Evolutionary conservation across 2,113 vertebrate species (phyloP).

Genomic region (Syrrhaptes paradoxus): DNA sequence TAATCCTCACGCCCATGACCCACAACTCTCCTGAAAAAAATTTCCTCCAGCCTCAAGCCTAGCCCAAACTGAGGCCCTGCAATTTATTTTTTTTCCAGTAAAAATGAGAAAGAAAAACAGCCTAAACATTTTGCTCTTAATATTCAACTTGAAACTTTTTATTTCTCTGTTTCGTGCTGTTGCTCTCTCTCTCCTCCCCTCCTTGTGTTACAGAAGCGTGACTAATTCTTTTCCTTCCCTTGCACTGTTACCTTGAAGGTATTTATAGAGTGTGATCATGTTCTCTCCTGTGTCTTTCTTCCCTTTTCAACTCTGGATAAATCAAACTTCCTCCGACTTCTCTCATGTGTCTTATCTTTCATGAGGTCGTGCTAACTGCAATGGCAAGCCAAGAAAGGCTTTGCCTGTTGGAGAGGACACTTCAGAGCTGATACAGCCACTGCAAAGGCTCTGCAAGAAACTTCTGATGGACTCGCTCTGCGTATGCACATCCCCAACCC

Average conservation of each 20-base stretch:
- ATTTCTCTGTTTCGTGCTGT: not conserved
- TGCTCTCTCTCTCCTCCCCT: not conserved
- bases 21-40: not conserved
- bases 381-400: not conserved
- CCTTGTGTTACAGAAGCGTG: not conserved
- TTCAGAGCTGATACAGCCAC: not conserved
- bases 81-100: not conserved
- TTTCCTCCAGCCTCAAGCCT: not conserved
- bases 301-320: not conserved
- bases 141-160: not conserved
- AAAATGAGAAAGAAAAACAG: not conserved
- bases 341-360: not conserved
- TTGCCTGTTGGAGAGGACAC: not conserved
- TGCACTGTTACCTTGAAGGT: conserved; percentile 40
- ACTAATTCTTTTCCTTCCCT: conserved; percentile 41
- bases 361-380: not conserved
- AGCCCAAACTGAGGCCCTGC: not conserved
- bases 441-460: not conserved
- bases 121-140: not conserved
- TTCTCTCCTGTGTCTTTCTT: not conserved
- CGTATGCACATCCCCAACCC: not conserved
- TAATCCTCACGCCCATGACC: not conserved
- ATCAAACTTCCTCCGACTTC: not conserved
- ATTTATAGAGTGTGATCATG: conserved; percentile 48
- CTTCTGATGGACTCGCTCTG: not conserved